A percentile compares a stretch with the other conserved stretches of the same genome.
phyloP scores from a whole-genome alignment of 2,797 vertebrate genomes.

The Anniella stebbinsi region DNA sequence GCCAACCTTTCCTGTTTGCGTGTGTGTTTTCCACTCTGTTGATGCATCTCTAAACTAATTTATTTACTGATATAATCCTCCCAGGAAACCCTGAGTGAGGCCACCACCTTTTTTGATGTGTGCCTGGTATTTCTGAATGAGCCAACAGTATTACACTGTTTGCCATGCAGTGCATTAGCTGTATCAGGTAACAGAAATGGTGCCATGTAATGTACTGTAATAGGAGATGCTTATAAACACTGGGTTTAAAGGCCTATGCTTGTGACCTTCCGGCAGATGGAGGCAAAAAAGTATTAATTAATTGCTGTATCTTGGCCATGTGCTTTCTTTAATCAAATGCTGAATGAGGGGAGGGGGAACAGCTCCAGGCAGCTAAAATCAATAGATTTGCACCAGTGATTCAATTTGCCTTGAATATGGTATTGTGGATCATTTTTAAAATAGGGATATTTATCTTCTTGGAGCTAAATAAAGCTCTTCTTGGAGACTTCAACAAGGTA shows the following conservation, averaged over 20 bases:
- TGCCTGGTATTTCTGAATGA: constrained; percentile 13
- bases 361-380: not conserved
- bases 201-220: not conserved
- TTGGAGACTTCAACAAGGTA: not conserved
- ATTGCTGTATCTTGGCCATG: not conserved
- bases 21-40: constrained; percentile 9
- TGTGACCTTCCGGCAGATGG: constrained; percentile 39
- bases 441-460: too few species aligned
- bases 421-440: not conserved
- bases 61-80: constrained; percentile 26
- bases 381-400: not conserved
- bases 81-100: not conserved
- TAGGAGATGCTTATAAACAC: constrained; percentile 8
- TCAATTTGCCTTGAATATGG: not conserved
- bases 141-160: not conserved
- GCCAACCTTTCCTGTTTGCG: not conserved
- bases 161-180: not conserved
- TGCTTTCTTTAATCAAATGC: constrained; percentile 3
- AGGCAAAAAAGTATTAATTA: constrained; percentile 39
- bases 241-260: constrained; percentile 3
- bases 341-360: not conserved
- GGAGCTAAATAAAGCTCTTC: not conserved
- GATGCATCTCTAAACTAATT: not conserved
- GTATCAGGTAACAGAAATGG: constrained; percentile 30
- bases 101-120: not conserved